Conservation (phyloP, 53 echinoderm and acorn worm genomes). For the Holothuria scabra region DNA sequence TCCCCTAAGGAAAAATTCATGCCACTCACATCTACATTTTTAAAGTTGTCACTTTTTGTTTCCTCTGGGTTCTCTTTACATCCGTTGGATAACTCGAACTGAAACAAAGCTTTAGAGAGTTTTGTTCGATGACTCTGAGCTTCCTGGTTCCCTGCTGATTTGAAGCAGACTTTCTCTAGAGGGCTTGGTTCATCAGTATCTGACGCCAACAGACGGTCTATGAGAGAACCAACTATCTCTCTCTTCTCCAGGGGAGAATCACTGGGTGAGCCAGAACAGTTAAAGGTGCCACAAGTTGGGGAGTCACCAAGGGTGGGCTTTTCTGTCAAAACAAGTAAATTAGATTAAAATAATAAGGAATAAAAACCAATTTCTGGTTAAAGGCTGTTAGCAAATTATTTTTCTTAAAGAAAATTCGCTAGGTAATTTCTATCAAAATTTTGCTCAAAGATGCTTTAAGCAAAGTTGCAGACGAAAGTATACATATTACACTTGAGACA, state of each 20-base stretch:
- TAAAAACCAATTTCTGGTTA: too few relatives aligned
- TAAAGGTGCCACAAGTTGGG: constrained; percentile 44
- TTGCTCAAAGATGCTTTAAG: too few relatives aligned
- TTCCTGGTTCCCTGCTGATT: not conserved
- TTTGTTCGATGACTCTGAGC: not conserved
- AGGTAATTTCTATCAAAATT: too few relatives aligned
- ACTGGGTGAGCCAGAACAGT: not conserved
- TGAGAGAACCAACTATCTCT: constrained; percentile 20
- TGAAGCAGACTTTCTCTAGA: constrained; percentile 8
- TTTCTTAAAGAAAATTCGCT: too few relatives aligned
- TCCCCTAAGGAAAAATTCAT: too few relatives aligned
- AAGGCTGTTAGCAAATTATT: too few relatives aligned
- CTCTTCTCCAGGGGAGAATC: constrained; percentile 23
- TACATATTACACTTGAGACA: too few relatives aligned
- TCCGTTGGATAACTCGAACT: not conserved
- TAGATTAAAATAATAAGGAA: too few relatives aligned
- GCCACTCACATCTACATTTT: too few relatives aligned
- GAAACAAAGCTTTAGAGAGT: constrained; percentile 12
- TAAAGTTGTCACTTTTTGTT: not conserved
- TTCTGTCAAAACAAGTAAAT: not conserved
- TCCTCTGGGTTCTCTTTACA: too few relatives aligned
- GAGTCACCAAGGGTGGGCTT: constrained; percentile 48
- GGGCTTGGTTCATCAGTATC: constrained; percentile 31
- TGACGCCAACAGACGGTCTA: constrained; percentile 28
- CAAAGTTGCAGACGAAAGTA: too few relatives aligned